Evolutionary conservation across 37 sponge, comb jelly and placozoan species (phyloP).

Genomic region (Bolinopsis microptera): DNA sequence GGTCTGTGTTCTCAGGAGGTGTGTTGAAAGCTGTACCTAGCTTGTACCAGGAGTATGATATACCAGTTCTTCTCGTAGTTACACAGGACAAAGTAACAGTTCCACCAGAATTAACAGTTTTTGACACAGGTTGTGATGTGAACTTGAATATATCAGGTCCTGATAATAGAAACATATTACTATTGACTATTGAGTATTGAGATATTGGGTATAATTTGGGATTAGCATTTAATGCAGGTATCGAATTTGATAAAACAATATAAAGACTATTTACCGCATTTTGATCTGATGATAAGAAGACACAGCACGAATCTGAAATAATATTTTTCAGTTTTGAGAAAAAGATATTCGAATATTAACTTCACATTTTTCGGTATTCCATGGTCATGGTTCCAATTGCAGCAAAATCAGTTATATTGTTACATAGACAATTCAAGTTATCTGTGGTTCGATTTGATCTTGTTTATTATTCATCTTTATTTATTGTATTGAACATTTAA

Average conservation of each 20-base stretch:
- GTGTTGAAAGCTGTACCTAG: not conserved
- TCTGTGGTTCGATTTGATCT: too few species aligned
- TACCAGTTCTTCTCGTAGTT: not conserved
- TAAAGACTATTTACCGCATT: not conserved
- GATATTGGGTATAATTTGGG: not conserved
- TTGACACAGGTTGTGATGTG: not conserved
- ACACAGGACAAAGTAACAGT: not conserved
- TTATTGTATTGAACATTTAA: not conserved
- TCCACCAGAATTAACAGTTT: not conserved
- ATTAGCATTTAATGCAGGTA: too few species aligned
- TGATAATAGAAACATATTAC: not conserved
- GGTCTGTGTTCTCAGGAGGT: not conserved
- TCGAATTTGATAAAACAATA: too few species aligned
- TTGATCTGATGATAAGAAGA: not conserved
- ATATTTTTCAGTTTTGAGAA: too few species aligned
- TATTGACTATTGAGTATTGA: not conserved
- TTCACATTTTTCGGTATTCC: too few species aligned
- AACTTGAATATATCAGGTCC: conserved; percentile 30
- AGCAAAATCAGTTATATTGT: too few species aligned
- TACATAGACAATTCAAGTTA: too few species aligned
- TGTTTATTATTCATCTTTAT: too few species aligned
- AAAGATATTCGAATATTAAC: too few species aligned
- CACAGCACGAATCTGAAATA: not conserved
- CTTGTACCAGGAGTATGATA: not conserved
- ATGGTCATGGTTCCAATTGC: too few species aligned